Percentiles rank a stretch among this genome's conserved stretches.
phyloP scores from a whole-genome alignment of 2,888 invertebrate species.

The Drepana falcataria region DNA sequence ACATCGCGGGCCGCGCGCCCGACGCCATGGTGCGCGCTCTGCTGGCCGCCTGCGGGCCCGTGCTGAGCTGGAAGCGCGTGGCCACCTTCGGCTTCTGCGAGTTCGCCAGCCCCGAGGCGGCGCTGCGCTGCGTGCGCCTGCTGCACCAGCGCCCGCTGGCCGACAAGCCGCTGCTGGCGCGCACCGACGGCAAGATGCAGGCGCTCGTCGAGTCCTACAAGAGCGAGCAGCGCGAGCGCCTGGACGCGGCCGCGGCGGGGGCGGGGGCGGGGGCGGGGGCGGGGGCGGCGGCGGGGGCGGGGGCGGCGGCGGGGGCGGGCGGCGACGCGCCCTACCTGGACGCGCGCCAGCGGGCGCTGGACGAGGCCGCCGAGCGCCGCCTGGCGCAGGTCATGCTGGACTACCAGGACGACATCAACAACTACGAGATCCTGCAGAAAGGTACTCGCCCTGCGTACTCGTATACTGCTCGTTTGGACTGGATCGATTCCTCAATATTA shows the following conservation, averaged over 20 bases:
- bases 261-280: conserved; percentile 20
- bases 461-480: too few species aligned
- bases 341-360: conserved; percentile 85
- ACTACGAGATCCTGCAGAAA: conserved; percentile 82
- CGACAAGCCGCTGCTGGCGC: conserved; percentile 95
- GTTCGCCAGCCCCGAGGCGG: conserved; percentile 95
- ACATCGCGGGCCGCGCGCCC: conserved; percentile 92
- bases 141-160: conserved; percentile 95
- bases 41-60: conserved; percentile 94
- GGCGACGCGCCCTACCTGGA: conserved; percentile 86
- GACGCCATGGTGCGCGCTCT: conserved; percentile 96
- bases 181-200: conserved; percentile 98
- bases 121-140: conserved; percentile 93
- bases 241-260: conserved; percentile 34
- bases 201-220: conserved; percentile 95
- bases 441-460: conserved; percentile 57
- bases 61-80: conserved; percentile 97
- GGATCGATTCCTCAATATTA: too few species aligned
- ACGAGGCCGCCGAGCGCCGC: conserved; percentile 85
- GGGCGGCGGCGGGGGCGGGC: conserved; percentile 42
- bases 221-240: conserved; percentile 69
- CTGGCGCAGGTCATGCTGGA: conserved; percentile 90
- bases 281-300: conserved; percentile 56
- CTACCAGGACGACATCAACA: conserved; percentile 87
- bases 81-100: conserved; percentile 99